These are phyloP conservation scores for Dinothrombium tinctorium DNA, from an alignment of 1,140 invertebrate genomes.

Conservation along the genomic window DNA sequence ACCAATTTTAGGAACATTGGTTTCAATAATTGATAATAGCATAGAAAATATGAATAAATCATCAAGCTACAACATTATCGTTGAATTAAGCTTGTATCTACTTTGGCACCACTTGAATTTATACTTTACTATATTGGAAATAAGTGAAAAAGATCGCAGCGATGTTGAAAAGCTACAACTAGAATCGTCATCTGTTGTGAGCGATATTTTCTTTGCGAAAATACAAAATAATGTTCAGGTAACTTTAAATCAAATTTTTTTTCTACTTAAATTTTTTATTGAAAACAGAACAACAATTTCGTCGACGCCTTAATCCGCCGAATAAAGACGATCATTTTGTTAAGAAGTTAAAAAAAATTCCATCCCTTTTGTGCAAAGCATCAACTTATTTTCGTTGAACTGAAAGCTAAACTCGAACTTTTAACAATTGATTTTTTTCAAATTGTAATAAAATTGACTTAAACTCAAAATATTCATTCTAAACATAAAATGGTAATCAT, in stretches of 20 bases:
- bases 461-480: no score
- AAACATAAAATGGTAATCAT: no score
- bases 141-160: neutral
- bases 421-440: no score
- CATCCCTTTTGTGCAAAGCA: no score
- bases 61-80: neutral
- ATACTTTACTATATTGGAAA: conserved; percentile 4
- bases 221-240: conserved; percentile 7
- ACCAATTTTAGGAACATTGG: conserved; percentile 7
- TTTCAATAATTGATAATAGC: conserved; percentile 7
- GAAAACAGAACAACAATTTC: conserved; percentile 7
- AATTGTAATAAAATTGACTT: no score
- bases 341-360: no score
- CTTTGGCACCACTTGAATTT: conserved; percentile 12
- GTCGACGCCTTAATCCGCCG: conserved; percentile 9
- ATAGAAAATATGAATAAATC: neutral
- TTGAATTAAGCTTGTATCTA: conserved; percentile 8
- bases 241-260: neutral
- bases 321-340: conserved; percentile 2
- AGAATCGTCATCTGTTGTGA: conserved; percentile 6
- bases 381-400: no score
- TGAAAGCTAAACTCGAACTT: no score
- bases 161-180: conserved; percentile 5
- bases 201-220: conserved; percentile 10
- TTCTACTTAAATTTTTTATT: conserved; percentile 2